Percentiles rank a stretch among this genome's conserved stretches.
These are phyloP conservation scores for Garrulus glandarius DNA, from an alignment of 2,797 vertebrate genomes.

Conservation along the genomic window DNA sequence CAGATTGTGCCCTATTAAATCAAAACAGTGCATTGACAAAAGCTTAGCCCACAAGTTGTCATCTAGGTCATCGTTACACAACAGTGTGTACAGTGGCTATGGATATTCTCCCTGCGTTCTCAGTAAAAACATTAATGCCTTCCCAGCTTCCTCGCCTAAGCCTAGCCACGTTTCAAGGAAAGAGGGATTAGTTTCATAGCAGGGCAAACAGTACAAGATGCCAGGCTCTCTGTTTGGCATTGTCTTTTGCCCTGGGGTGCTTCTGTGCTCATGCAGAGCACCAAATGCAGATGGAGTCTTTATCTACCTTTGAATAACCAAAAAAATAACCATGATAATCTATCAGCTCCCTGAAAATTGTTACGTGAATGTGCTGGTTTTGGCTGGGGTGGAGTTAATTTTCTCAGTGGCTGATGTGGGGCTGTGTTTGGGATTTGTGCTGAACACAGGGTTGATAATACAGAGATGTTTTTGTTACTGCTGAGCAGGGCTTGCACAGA, in stretches of 20 bases:
- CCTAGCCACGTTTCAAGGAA: neutral
- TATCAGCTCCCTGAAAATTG: neutral
- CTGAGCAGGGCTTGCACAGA: neutral
- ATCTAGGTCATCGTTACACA: neutral
- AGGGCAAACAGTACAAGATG: neutral
- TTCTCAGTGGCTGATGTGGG: neutral
- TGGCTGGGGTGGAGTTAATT: neutral
- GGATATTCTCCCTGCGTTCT: neutral
- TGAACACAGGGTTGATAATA: neutral
- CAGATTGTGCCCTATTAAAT: slow-evolving; percentile 51
- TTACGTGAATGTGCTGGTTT: rapidly evolving
- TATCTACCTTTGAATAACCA: neutral
- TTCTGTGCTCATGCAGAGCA: neutral
- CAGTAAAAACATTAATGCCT: neutral
- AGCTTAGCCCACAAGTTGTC: slow-evolving; percentile 2
- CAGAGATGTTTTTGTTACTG: neutral
- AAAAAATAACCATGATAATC: neutral
- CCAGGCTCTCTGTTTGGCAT: neutral
- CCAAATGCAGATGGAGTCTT: neutral
- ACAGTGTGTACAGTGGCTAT: neutral
- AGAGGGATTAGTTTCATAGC: neutral
- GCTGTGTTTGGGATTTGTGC: neutral
- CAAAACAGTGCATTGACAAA: neutral
- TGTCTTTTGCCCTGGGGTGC: neutral
- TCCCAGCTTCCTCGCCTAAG: neutral